Evolutionary conservation across 2,113 vertebrate species (phyloP).

Genomic region (Heteronetta atricapilla): DNA sequence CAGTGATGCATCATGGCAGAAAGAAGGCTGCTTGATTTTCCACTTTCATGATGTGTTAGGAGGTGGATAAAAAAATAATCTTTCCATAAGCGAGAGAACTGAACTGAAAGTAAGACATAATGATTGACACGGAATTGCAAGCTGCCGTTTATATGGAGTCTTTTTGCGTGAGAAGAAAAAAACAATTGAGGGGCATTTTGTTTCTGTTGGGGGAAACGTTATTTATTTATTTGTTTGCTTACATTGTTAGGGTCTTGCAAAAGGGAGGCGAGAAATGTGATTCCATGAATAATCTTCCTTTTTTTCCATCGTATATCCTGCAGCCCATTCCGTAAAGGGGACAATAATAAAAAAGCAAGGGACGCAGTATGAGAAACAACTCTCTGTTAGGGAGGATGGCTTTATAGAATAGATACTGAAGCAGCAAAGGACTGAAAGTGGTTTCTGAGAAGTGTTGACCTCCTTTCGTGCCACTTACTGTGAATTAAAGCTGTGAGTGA

Average conservation of each 20-base stretch:
- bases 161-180: background rate
- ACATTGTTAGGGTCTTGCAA: conserved; percentile 2
- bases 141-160: background rate
- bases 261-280: background rate
- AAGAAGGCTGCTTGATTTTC: conserved; percentile 55
- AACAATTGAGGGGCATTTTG: background rate
- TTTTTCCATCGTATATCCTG: conserved; percentile 17
- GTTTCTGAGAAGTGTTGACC: conserved; percentile 80
- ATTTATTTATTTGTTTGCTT: background rate
- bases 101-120: background rate
- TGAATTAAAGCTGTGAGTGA: conserved; percentile 85
- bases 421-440: conserved; percentile 73
- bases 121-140: conserved; percentile 23
- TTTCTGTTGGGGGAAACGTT: background rate
- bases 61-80: background rate
- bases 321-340: conserved; percentile 55
- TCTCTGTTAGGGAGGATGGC: conserved; percentile 51
- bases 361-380: conserved; percentile 56
- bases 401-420: conserved; percentile 76
- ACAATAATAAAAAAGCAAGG: conserved; percentile 47
- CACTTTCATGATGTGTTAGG: conserved; percentile 7
- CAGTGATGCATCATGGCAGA: conserved; percentile 37
- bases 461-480: conserved; percentile 85
- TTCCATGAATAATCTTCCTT: conserved; percentile 33
- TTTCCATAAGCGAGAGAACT: conserved; percentile 18